Evolutionary conservation across 2,888 invertebrate genomes (phyloP), one percentile per base, ranked within the genome.

Genomic region (Dolichopus griseipennis): DNA sequence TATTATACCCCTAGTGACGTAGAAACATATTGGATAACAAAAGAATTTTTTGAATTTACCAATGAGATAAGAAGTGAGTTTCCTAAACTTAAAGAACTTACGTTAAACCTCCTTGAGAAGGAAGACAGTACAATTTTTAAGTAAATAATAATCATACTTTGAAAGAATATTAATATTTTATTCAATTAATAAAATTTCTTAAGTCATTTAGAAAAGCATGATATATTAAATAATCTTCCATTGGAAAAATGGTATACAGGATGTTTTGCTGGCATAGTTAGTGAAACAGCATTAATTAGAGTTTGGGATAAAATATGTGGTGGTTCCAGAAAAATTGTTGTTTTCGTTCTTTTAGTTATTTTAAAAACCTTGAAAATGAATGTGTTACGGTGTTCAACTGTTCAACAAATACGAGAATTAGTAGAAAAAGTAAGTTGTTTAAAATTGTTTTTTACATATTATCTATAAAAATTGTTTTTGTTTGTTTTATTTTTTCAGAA

Each of bases 261-360:
- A 67, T 92, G 92, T 76, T 94, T 93, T 82, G 91, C 94, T 66
- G 90, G 90, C 6, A 84, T 92, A 15, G 83, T 95, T 66, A 89
- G 90, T 74, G 90, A 92, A 74, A 87, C 87, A 9, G 89, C 92
- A 9, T 83, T 95, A 68, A 89, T 75, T 73, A 93, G 93, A 78
- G 89, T 95, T 72, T 94, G 93, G 92, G 94, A 95, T 78, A 93
- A 93, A 82, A 83, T 95, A 43, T 89, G 91, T 76, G 92, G 91
- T 62, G 93, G 94, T 4, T 93, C 93, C 0, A 88, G 88, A 61
- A 91, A 90, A 82, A 90, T 94, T 74, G 83, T 95, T 65, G 86
- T 90, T 0, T 93, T 89, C 79, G 88, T 91, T 3, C 89, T 90
- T 64, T 85, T 92, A 21, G 89, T 90, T 74, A 82, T 91, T 66